A percentile compares a stretch with the other conserved stretches of the same genome.
These are phyloP conservation scores for Phrynosoma blainvillii DNA, from an alignment of 2,113 vertebrate species.

Conservation along the genomic window DNA sequence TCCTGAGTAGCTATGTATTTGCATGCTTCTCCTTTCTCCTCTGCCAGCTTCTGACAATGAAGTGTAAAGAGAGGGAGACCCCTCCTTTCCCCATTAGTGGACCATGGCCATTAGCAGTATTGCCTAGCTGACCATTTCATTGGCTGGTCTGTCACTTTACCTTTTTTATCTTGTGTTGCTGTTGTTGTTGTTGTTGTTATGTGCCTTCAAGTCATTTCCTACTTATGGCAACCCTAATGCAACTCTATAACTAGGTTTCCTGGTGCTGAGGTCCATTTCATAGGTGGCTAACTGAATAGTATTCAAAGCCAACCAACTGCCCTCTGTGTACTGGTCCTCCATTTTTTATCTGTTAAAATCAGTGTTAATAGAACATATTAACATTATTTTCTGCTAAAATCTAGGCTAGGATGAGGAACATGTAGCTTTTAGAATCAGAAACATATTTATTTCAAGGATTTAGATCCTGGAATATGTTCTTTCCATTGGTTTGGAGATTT, in stretches of 20 bases:
- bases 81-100: background rate
- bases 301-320: background rate
- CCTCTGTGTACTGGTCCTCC: too few relatives aligned
- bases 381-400: background rate
- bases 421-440: background rate
- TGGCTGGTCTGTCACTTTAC: too few relatives aligned
- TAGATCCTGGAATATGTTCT: background rate
- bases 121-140: background rate
- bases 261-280: background rate
- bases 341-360: background rate
- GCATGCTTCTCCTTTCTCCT: background rate
- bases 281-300: background rate
- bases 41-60: background rate
- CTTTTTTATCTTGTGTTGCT: too few relatives aligned
- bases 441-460: too few relatives aligned
- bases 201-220: too few relatives aligned
- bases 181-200: too few relatives aligned
- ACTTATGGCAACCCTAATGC: too few relatives aligned
- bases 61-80: background rate
- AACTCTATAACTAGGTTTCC: too few relatives aligned
- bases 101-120: background rate
- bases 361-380: background rate
- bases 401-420: too few relatives aligned
- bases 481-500: constrained; percentile 22
- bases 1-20: background rate